These are phyloP conservation scores for Symphodus melops DNA, from an alignment of 2,113 vertebrate species.

Conservation along the genomic window DNA sequence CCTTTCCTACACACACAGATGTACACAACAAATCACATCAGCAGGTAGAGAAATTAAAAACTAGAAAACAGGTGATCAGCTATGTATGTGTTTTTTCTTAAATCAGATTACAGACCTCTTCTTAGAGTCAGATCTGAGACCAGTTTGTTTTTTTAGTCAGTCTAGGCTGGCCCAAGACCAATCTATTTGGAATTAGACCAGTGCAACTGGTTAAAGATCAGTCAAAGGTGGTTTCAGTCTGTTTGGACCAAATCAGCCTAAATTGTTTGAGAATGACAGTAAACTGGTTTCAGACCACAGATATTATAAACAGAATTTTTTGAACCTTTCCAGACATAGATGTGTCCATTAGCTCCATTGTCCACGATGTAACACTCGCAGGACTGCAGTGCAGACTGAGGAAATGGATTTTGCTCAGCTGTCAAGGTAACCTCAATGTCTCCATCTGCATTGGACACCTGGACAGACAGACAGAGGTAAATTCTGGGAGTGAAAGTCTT, in stretches of 20 bases:
- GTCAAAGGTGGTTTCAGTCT: neutral
- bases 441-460: conserved; percentile 88
- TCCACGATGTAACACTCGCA: conserved; percentile 88
- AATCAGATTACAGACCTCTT: neutral
- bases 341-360: conserved; percentile 38
- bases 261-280: neutral
- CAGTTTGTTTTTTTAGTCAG: no score
- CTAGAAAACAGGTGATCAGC: neutral
- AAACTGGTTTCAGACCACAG: neutral
- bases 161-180: no score
- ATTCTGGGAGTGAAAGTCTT: no score
- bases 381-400: conserved; percentile 83
- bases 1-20: conserved; percentile 41
- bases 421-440: conserved; percentile 84
- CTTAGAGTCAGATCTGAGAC: no score
- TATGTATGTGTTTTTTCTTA: neutral
- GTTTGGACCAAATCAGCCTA: neutral
- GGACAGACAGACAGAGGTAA: neutral
- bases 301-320: neutral
- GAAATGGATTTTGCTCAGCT: conserved; percentile 88
- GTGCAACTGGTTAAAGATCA: neutral
- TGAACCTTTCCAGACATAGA: conserved; percentile 67
- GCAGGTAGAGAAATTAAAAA: neutral
- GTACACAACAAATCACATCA: neutral
- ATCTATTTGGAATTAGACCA: neutral